Conservation (phyloP, 1,140 invertebrate species). For the Papilio machaon region DNA sequence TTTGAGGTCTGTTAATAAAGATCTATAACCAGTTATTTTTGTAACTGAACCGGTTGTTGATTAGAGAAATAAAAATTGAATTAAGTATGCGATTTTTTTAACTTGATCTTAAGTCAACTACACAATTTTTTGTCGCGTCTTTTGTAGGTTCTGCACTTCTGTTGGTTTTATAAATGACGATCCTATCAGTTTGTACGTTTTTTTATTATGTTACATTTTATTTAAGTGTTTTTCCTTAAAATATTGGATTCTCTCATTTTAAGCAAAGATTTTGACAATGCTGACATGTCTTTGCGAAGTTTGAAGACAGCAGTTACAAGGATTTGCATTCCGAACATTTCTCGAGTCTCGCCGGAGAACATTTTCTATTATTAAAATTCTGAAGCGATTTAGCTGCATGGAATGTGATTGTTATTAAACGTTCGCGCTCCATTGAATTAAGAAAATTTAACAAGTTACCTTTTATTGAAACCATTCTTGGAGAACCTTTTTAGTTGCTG, state of each 20-base stretch:
- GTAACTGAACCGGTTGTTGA: not conserved
- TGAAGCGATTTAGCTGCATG: slow-evolving; percentile 24
- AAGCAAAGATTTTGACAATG: slow-evolving; percentile 21
- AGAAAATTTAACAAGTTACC: slow-evolving; percentile 19
- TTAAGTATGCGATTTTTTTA: not conserved
- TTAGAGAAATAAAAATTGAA: not conserved
- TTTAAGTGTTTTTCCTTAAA: not conserved
- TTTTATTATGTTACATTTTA: not conserved
- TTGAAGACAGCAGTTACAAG: slow-evolving; percentile 12
- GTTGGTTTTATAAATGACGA: not conserved
- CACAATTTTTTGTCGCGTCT: not conserved
- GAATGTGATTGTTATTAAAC: slow-evolving; percentile 23
- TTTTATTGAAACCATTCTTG: not conserved
- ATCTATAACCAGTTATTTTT: slow-evolving; percentile 6
- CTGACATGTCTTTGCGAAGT: slow-evolving; percentile 10
- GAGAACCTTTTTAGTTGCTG: not conserved
- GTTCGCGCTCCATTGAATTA: slow-evolving; percentile 28
- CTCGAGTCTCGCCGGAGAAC: slow-evolving; percentile 10
- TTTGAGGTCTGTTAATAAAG: too few species aligned
- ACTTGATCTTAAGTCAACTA: not conserved
- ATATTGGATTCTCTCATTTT: not conserved
- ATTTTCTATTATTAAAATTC: slow-evolving; percentile 21
- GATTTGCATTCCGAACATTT: slow-evolving; percentile 33
- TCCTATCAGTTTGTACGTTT: not conserved
- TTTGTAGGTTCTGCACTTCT: not conserved